Conservation (phyloP, 1,140 invertebrate genomes). For the Eriocheir sinensis region DNA sequence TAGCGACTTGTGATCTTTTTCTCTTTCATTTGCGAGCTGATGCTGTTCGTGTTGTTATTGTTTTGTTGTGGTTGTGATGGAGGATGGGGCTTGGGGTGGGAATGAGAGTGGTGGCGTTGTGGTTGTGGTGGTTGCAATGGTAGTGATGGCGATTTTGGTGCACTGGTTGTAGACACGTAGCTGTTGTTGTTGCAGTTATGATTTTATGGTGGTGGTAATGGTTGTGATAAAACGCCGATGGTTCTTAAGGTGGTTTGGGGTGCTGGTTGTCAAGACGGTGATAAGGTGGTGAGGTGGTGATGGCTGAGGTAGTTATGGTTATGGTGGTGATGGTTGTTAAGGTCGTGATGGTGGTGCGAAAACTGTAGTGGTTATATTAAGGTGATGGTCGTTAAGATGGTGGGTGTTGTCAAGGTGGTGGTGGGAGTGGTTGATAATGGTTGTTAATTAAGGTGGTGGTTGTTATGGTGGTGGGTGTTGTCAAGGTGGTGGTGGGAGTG, state of each 20-base stretch:
- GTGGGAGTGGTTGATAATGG: background rate
- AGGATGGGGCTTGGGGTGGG: too few species aligned
- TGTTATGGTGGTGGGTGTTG: background rate
- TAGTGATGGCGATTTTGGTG: background rate
- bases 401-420: background rate
- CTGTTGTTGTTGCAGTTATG: too few species aligned
- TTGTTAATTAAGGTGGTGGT: background rate
- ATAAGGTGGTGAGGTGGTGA: slow-evolving; percentile 5
- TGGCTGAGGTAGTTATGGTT: too few species aligned
- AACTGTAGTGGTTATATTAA: background rate
- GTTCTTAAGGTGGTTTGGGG: too few species aligned
- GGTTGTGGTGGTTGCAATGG: background rate
- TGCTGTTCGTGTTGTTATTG: too few species aligned
- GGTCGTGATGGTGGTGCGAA: background rate
- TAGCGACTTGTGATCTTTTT: too few species aligned
- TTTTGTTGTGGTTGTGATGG: too few species aligned
- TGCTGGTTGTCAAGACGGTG: background rate
- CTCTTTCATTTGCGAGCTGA: too few species aligned
- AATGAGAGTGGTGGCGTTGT: too few species aligned
- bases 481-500: background rate
- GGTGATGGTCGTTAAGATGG: background rate
- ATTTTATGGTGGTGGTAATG: too few species aligned
- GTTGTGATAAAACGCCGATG: too few species aligned
- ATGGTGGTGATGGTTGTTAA: too few species aligned
- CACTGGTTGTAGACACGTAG: background rate